Evolutionary conservation across 2,113 vertebrate species (phyloP).

Genomic region (Hemichromis elongatus): DNA sequence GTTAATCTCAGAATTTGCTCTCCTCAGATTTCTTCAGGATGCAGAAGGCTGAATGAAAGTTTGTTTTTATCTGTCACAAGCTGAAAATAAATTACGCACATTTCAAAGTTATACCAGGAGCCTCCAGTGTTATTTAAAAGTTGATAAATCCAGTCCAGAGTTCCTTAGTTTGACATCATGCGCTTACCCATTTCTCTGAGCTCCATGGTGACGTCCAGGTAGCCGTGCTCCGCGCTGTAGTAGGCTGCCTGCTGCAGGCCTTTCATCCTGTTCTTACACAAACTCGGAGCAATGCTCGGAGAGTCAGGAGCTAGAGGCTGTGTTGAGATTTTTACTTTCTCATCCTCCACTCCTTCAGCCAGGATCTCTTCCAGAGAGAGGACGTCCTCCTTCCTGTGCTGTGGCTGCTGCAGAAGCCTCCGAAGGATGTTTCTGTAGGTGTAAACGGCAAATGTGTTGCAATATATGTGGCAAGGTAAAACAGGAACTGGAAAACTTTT

Average conservation of each 20-base stretch:
- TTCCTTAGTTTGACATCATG: not conserved
- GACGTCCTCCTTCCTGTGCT: slow-evolving; percentile 81
- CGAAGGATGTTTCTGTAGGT: slow-evolving; percentile 82
- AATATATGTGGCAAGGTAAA: not conserved
- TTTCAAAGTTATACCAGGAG: not conserved
- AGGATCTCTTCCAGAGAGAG: slow-evolving; percentile 94
- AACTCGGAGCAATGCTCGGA: slow-evolving; percentile 64
- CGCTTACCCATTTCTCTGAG: slow-evolving; percentile 85
- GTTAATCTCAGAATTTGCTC: not conserved
- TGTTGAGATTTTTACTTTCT: slow-evolving; percentile 4
- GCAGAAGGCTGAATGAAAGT: not conserved
- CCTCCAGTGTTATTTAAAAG: not conserved
- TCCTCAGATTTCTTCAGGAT: not conserved
- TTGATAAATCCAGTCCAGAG: fast-evolving
- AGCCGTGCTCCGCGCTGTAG: slow-evolving; percentile 91
- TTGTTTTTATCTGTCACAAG: not conserved
- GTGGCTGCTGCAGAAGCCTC: slow-evolving; percentile 85
- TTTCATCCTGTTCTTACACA: slow-evolving; percentile 82
- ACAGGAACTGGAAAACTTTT: fast-evolving
- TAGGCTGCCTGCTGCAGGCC: slow-evolving; percentile 93
- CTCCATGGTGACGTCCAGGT: slow-evolving; percentile 93
- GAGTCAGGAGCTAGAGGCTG: not conserved
- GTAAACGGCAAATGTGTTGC: not conserved
- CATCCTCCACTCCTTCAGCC: slow-evolving; percentile 85
- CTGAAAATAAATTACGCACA: fast-evolving